phyloP scores from a whole-genome alignment of 2,797 vertebrate genomes.

The Enteromius radiatus region DNA sequence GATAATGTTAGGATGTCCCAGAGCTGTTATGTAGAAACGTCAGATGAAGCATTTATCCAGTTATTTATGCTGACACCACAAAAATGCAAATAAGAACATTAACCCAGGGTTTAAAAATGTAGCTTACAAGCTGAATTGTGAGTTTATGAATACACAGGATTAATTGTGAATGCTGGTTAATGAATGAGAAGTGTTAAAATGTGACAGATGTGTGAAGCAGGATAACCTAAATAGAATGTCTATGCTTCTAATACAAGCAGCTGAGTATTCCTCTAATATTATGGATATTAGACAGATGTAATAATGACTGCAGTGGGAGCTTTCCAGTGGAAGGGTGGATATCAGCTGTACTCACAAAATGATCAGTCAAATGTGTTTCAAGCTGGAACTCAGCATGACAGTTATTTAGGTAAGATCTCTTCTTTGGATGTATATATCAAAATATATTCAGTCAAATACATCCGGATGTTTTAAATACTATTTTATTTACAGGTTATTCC shows the following conservation, averaged over 20 bases:
- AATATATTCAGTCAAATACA: neutral
- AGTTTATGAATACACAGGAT: too few species aligned
- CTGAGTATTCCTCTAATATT: neutral
- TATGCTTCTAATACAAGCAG: neutral
- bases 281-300: slow-evolving; percentile 51
- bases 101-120: too few species aligned
- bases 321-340: slow-evolving; percentile 75
- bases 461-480: neutral
- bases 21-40: too few species aligned
- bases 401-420: slow-evolving; percentile 72
- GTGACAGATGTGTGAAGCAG: too few species aligned
- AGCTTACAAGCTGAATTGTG: too few species aligned
- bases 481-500: slow-evolving; percentile 73
- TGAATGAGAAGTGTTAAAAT: too few species aligned
- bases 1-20: too few species aligned
- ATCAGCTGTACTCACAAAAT: neutral
- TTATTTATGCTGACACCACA: too few species aligned
- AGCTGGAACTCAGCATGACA: slow-evolving; percentile 63
- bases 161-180: too few species aligned
- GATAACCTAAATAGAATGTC: neutral
- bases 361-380: rapidly evolving
- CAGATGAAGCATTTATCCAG: too few species aligned
- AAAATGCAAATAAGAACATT: too few species aligned
- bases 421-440: neutral
- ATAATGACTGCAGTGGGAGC: slow-evolving; percentile 72